phyloP scores from a whole-genome alignment of 2,797 vertebrate genomes.

The Falco berigora region DNA sequence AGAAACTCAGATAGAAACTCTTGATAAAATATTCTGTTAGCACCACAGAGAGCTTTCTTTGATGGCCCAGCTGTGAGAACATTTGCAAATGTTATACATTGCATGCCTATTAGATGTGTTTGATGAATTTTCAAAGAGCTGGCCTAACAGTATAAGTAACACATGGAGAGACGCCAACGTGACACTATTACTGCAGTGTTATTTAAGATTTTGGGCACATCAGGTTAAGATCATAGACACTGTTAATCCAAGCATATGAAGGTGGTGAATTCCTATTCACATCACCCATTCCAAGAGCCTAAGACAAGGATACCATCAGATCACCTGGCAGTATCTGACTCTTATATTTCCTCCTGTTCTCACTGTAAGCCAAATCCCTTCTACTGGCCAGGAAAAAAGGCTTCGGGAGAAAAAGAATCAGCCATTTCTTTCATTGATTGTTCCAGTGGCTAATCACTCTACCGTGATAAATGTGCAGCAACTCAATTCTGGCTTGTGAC shows the following conservation, averaged over 20 bases:
- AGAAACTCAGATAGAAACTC: not conserved
- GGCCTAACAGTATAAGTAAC: not conserved
- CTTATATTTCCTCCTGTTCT: not conserved
- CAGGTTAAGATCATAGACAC: not conserved
- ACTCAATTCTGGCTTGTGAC: not conserved
- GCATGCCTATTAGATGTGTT: not conserved
- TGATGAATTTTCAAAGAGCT: not conserved
- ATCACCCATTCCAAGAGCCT: not conserved
- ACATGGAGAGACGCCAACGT: not conserved
- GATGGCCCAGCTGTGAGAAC: slow-evolving; percentile 1
- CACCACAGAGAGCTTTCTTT: not conserved
- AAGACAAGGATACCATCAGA: not conserved
- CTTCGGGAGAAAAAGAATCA: not conserved
- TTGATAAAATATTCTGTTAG: slow-evolving; percentile 1
- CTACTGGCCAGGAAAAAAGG: not conserved
- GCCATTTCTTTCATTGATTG: not conserved
- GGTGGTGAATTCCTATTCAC: not conserved
- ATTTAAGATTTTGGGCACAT: not conserved
- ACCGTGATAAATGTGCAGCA: not conserved
- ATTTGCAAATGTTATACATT: not conserved
- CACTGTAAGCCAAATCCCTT: not conserved
- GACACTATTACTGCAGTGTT: not conserved
- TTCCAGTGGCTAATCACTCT: not conserved
- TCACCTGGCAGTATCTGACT: not conserved
- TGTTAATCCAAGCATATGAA: not conserved